Evolutionary conservation across 1,140 invertebrate species (phyloP).

Genomic region (Babylonia areolata): DNA sequence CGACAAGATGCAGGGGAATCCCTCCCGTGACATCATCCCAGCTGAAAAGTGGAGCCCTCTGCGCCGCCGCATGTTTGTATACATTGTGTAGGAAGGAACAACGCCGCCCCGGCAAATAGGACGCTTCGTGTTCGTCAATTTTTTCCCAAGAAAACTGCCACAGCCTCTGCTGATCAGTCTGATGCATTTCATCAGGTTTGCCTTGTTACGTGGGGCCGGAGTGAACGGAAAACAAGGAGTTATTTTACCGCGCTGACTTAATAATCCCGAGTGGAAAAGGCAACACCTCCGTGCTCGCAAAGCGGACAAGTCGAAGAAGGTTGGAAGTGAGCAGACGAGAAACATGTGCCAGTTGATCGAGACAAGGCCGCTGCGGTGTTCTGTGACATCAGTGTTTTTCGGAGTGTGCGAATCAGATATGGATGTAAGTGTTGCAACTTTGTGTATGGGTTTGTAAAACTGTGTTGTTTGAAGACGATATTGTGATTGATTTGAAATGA

Average conservation of each 20-base stretch:
- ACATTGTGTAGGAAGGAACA: conserved; percentile 13
- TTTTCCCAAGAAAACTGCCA: not conserved
- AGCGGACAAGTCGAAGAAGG: conserved; percentile 28
- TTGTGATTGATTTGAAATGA: not conserved
- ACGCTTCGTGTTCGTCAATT: conserved; percentile 16
- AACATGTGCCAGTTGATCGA: conserved; percentile 28
- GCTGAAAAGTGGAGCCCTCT: conserved; percentile 23
- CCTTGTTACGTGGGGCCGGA: not conserved
- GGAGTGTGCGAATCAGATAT: not conserved
- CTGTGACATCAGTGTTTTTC: conserved; percentile 2
- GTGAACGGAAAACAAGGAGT: not conserved
- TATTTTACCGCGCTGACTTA: not conserved
- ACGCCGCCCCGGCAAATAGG: conserved; percentile 21
- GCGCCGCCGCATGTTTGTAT: conserved; percentile 19
- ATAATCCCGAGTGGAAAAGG: conserved; percentile 18
- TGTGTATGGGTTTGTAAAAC: not conserved
- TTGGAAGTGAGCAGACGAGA: conserved; percentile 25
- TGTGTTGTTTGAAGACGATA: not conserved
- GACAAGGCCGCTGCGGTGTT: conserved; percentile 2
- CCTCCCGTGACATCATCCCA: conserved; percentile 24
- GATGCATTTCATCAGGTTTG: not conserved
- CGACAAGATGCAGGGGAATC: conserved; percentile 29
- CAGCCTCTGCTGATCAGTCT: not conserved
- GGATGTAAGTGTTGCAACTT: conserved; percentile 14
- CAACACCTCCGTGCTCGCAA: conserved; percentile 17